phyloP scores from a whole-genome alignment of 1,140 invertebrate genomes.

The Drosophila melanogaster region DNA sequence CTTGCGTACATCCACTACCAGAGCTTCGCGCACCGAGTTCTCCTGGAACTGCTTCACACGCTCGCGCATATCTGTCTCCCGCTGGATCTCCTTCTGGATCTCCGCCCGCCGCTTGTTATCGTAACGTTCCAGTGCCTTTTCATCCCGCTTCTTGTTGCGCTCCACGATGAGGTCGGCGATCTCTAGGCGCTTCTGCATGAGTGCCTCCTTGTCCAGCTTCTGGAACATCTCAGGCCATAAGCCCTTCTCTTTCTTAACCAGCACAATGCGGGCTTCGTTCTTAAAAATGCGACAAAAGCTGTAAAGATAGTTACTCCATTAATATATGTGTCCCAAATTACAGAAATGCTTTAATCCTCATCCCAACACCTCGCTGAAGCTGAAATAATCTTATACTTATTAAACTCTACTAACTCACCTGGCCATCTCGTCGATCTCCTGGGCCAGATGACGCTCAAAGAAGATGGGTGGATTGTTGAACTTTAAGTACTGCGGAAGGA shows the following conservation, averaged over 20 bases:
- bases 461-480: conserved; percentile 84
- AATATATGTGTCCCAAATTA: no score
- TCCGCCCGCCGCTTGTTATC: conserved; percentile 73
- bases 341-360: no score
- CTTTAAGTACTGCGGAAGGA: conserved; percentile 75
- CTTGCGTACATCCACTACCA: conserved; percentile 73
- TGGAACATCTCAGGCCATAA: conserved; percentile 80
- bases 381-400: background rate
- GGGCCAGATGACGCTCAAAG: conserved; percentile 73
- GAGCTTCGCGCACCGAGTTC: conserved; percentile 63
- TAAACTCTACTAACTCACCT: conserved; percentile 20
- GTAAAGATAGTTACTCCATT: background rate
- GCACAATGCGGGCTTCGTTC: conserved; percentile 79
- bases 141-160: conserved; percentile 78
- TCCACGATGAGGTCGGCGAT: conserved; percentile 75
- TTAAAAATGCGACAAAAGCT: conserved; percentile 82
- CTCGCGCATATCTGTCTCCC: conserved; percentile 75
- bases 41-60: conserved; percentile 76
- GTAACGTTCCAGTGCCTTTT: conserved; percentile 71
- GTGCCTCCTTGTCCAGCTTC: conserved; percentile 69
- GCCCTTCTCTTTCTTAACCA: conserved; percentile 75
- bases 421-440: conserved; percentile 78
- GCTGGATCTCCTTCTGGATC: conserved; percentile 73
- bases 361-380: no score
- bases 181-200: conserved; percentile 73